A percentile compares a stretch with the other conserved stretches of the same genome.
These are phyloP conservation scores for Sphaeramia orbicularis DNA, from an alignment of 2,797 vertebrate genomes.

Conservation along the genomic window DNA sequence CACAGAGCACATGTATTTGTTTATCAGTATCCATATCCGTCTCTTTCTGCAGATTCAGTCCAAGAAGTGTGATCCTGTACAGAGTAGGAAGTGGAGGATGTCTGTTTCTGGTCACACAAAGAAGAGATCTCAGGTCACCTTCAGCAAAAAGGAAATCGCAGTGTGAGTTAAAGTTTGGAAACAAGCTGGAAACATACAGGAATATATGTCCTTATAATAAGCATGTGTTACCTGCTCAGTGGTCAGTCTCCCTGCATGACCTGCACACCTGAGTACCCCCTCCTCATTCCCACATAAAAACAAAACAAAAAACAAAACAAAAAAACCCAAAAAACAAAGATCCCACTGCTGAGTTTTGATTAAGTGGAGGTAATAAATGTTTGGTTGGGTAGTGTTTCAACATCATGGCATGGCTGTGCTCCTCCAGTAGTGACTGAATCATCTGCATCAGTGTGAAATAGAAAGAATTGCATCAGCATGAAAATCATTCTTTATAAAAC, in stretches of 20 bases:
- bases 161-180: constrained; percentile 2
- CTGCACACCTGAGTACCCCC: constrained; percentile 69
- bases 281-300: constrained; percentile 59
- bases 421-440: constrained; percentile 95
- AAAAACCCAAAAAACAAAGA: constrained; percentile 40
- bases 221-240: constrained; percentile 74
- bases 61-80: constrained; percentile 16
- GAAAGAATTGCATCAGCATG: too few relatives aligned
- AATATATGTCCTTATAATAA: neutral
- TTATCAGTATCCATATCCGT: constrained; percentile 12
- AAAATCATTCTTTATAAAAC: constrained; percentile 7
- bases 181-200: neutral
- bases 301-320: constrained; percentile 8
- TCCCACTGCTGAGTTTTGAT: constrained; percentile 71
- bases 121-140: constrained; percentile 53
- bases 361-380: constrained; percentile 88
- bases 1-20: constrained; percentile 36
- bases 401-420: constrained; percentile 93
- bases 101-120: constrained; percentile 49
- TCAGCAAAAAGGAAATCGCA: constrained; percentile 9
- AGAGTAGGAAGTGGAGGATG: constrained; percentile 23
- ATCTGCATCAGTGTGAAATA: constrained; percentile 76
- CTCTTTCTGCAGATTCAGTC: constrained; percentile 22
- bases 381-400: constrained; percentile 94
- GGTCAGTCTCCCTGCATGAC: constrained; percentile 73